Evolutionary conservation across 23 tunicate genomes (phyloP), one percentile per base, ranked within the genome.

Genomic region (Corella eumyota): DNA sequence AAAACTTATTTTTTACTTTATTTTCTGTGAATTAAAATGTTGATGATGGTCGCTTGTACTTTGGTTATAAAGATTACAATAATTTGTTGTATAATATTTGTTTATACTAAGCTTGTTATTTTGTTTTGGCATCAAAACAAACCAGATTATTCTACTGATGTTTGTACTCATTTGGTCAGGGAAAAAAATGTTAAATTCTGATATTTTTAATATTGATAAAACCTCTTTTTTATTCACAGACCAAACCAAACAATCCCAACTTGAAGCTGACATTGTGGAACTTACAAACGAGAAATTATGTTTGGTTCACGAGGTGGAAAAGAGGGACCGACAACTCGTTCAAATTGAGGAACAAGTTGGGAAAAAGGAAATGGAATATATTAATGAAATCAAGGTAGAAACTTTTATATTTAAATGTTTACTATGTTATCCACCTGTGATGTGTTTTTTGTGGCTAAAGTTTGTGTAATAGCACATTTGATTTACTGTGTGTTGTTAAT

Each of bases 371-470:
- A 56, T 48, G 40, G 64, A 30, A 31, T 67, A 70, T 79, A 60
- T 64, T 1, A 79, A 70, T 20, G 88, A 79, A 46, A 32, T 79
- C 15, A 70, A 79, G 72, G 88, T 79, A 30, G 50, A 19, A 9
- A 40, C 11, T 9, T 40, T 40, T 11, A 9, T 40, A 9, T 40
- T 11, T 15, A 9, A 40, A 15, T 40, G 11, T 40, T 40, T n/a
- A n/a, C n/a, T n/a, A n/a, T n/a, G n/a, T n/a, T n/a, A n/a, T n/a
- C n/a, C n/a, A n/a, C n/a, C n/a, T n/a, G n/a, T n/a, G n/a, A n/a
- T n/a, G n/a, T n/a, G n/a, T n/a, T n/a, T n/a, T n/a, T n/a, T n/a
- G n/a, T n/a, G n/a, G n/a, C n/a, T n/a, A n/a, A n/a, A n/a, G n/a
- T n/a, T n/a, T n/a, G n/a, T n/a, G n/a, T n/a, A n/a, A n/a, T n/a